Evolutionary conservation across 2,113 vertebrate species (phyloP).

Genomic region (Callospermophilus lateralis): DNA sequence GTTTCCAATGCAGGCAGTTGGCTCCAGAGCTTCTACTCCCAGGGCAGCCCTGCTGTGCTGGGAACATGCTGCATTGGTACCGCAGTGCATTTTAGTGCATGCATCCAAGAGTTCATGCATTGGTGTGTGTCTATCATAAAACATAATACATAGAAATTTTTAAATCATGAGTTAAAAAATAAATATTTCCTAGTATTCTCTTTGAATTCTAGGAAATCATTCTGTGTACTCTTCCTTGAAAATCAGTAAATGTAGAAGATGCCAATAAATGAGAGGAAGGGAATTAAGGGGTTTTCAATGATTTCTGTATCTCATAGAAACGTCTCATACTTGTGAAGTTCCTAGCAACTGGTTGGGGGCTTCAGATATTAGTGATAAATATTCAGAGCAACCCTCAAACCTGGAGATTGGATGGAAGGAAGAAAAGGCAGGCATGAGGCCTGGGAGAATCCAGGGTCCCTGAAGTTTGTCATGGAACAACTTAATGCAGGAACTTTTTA

Average conservation of each 20-base stretch:
- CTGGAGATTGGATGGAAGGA: neutral
- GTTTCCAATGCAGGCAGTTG: neutral
- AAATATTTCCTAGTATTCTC: neutral
- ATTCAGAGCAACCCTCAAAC: neutral
- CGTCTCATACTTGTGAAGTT: neutral
- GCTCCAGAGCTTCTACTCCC: neutral
- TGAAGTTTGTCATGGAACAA: neutral
- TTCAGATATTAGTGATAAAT: neutral
- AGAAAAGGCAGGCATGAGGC: neutral
- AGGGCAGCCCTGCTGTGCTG: neutral
- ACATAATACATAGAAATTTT: neutral
- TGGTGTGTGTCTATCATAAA: neutral
- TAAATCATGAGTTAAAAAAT: neutral
- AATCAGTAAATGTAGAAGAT: neutral
- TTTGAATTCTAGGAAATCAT: neutral
- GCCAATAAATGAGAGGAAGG: neutral
- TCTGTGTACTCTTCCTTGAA: neutral
- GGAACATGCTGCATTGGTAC: too few relatives aligned
- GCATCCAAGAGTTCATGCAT: neutral
- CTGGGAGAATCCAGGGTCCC: neutral
- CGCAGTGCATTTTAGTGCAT: neutral
- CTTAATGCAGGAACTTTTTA: slow-evolving; percentile 59
- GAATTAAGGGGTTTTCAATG: neutral
- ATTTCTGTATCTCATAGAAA: neutral
- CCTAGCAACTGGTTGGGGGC: neutral